phyloP scores from a whole-genome alignment of 2,797 vertebrate species.

The Cossypha niveicapilla region DNA sequence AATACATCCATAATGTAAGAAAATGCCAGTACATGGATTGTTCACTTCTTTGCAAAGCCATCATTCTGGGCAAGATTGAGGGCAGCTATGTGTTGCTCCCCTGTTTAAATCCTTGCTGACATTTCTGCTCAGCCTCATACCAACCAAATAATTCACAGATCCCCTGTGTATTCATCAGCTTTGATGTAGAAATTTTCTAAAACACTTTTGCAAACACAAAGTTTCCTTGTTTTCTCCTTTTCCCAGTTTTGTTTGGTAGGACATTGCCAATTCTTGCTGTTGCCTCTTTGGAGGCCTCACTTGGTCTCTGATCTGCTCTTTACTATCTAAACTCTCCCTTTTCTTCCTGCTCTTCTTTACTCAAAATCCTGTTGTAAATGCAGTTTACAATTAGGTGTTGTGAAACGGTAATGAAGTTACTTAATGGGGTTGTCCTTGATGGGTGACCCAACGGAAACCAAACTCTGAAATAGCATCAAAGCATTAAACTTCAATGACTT shows the following conservation, averaged over 20 bases:
- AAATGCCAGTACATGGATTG: neutral
- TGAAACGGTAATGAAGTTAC: neutral
- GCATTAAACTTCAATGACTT: neutral
- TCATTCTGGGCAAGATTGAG: neutral
- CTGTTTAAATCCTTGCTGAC: neutral
- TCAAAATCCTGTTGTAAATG: neutral
- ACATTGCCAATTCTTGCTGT: neutral
- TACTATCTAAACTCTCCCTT: neutral
- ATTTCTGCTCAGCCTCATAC: neutral
- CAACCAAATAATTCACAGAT: neutral
- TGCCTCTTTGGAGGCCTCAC: neutral
- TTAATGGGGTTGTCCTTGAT: neutral
- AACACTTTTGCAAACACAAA: neutral
- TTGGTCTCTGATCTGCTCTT: neutral
- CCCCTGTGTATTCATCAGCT: neutral
- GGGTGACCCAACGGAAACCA: neutral
- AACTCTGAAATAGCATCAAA: neutral
- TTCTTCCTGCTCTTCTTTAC: neutral
- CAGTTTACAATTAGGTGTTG: neutral
- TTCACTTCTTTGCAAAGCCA: neutral
- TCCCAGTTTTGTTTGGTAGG: neutral
- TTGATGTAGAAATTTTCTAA: neutral
- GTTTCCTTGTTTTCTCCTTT: neutral
- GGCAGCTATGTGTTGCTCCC: neutral
- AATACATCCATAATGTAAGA: neutral